Conservation (phyloP, 2,888 invertebrate species). For the Zeuzera pyrina region DNA sequence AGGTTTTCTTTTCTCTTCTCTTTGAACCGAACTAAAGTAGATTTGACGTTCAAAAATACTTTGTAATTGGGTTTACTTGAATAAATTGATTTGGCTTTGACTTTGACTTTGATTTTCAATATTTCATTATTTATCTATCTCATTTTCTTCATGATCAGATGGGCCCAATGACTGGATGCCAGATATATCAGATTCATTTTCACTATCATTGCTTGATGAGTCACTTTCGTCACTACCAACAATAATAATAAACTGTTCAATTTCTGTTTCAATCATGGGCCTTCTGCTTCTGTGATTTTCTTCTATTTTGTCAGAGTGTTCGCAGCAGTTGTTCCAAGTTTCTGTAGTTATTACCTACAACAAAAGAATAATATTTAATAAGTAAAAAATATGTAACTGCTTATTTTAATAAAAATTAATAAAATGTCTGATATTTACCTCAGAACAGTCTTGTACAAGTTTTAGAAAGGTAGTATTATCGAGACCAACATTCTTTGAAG, state of each 20-base stretch:
- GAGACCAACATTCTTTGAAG: not conserved
- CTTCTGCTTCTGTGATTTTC: not conserved
- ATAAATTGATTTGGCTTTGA: too few species aligned
- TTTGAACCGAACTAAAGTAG: too few species aligned
- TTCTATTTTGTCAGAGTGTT: not conserved
- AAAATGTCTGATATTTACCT: conserved; percentile 1
- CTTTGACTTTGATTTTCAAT: too few species aligned
- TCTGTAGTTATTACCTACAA: too few species aligned
- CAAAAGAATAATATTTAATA: not conserved
- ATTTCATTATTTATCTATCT: too few species aligned
- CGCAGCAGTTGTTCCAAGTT: not conserved
- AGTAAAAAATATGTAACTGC: conserved; percentile 1
- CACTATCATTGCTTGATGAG: not conserved
- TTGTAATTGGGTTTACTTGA: too few species aligned
- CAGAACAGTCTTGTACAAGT: conserved; percentile 1
- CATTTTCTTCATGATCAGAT: not conserved
- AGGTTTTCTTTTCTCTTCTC: too few species aligned
- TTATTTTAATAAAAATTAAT: too few species aligned
- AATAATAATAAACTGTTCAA: conserved; percentile 2
- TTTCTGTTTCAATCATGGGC: not conserved
- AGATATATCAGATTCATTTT: conserved; percentile 1
- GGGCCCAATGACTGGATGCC: not conserved
- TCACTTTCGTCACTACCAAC: not conserved
- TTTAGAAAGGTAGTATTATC: not conserved
- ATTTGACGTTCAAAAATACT: too few species aligned